phyloP scores from a whole-genome alignment of 1,140 invertebrate species.

The Conus ventricosus region DNA sequence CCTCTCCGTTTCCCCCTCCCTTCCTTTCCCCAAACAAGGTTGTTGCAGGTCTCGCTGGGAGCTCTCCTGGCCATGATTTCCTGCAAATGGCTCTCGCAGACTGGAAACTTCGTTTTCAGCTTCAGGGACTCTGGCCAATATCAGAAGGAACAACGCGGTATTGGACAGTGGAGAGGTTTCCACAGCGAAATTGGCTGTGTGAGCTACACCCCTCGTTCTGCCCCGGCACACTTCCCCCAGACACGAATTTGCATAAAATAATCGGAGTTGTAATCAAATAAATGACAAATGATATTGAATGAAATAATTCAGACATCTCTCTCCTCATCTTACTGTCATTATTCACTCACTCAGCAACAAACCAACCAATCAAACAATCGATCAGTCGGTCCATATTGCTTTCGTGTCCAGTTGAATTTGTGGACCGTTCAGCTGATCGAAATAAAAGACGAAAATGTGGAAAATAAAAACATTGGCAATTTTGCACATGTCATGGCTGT shows the following conservation, averaged over 20 bases:
- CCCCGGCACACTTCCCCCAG: neutral
- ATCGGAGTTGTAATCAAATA: neutral
- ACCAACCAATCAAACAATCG: too few species aligned
- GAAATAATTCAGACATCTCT: neutral
- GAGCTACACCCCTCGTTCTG: neutral
- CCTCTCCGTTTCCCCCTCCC: neutral
- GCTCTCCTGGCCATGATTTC: slow-evolving; percentile 6
- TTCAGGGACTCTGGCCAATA: slow-evolving; percentile 8
- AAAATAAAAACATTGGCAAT: too few species aligned
- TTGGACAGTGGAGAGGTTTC: neutral
- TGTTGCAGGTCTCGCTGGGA: neutral
- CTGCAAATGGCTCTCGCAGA: neutral
- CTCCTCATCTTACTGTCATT: neutral
- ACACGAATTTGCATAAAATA: neutral
- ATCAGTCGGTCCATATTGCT: too few species aligned
- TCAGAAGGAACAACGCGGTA: neutral
- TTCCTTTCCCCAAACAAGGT: slow-evolving; percentile 20
- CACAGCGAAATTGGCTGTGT: neutral
- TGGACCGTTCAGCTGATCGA: too few species aligned
- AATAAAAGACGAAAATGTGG: too few species aligned
- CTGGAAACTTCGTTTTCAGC: slow-evolving; percentile 30
- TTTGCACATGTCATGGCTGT: too few species aligned
- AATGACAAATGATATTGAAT: neutral
- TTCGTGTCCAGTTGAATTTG: too few species aligned
- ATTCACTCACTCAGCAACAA: neutral